Conservation (phyloP, 2,888 invertebrate species). For the Metellina segmentata region DNA sequence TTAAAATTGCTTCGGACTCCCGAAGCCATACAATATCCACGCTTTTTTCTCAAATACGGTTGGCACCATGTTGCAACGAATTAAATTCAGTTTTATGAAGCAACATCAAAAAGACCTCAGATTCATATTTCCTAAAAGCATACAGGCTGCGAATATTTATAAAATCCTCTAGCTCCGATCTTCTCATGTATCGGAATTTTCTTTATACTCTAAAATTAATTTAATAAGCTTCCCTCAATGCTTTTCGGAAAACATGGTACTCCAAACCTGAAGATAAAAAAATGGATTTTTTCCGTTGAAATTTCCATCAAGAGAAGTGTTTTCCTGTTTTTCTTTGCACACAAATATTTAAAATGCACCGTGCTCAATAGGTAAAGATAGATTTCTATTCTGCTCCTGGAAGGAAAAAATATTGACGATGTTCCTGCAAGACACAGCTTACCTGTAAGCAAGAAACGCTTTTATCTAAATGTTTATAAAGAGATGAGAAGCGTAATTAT, state of each 20-base stretch:
- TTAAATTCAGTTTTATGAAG: not conserved
- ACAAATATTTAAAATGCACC: not conserved
- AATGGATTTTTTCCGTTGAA: not conserved
- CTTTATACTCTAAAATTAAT: not conserved
- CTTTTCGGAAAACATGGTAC: not conserved
- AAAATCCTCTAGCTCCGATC: not conserved
- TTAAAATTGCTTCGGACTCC: not conserved
- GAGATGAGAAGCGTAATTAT: not conserved
- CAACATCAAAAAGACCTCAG: not conserved
- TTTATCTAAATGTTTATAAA: not conserved
- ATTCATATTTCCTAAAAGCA: not conserved
- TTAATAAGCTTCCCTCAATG: not conserved
- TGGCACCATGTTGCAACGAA: not conserved
- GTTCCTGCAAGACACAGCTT: not conserved
- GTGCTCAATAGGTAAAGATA: not conserved
- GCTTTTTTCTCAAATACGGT: not conserved
- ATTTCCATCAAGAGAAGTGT: not conserved
- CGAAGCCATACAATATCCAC: not conserved
- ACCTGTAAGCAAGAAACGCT: not conserved
- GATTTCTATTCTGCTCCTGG: not conserved
- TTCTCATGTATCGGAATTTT: not conserved
- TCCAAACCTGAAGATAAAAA: not conserved
- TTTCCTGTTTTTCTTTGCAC: not conserved
- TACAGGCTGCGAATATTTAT: not conserved
- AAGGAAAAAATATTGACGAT: not conserved